phyloP scores from a whole-genome alignment of 2,888 invertebrate species.

The Loripinus fragilis region DNA sequence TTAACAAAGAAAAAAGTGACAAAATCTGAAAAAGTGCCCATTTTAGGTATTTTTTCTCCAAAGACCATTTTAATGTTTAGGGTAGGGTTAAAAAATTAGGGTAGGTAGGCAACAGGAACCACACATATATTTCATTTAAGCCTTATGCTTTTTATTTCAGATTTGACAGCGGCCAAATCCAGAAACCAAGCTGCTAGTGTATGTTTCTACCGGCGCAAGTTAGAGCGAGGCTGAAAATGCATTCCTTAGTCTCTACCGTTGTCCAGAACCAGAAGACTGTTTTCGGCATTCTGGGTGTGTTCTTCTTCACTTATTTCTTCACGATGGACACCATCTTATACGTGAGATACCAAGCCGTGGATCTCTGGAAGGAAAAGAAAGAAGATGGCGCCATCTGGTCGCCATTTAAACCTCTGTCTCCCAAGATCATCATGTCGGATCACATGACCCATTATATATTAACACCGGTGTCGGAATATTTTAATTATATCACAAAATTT shows the following conservation, averaged over 20 bases:
- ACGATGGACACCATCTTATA: slow-evolving; percentile 71
- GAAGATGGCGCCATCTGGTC: slow-evolving; percentile 54
- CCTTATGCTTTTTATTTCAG: slow-evolving; percentile 5
- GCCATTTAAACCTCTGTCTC: slow-evolving; percentile 86
- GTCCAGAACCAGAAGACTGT: slow-evolving; percentile 54
- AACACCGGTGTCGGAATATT: slow-evolving; percentile 90
- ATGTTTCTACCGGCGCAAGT: not conserved
- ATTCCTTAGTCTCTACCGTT: slow-evolving; percentile 23
- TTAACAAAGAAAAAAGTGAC: too few species aligned
- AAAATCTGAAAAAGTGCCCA: too few species aligned
- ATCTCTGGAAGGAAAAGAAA: slow-evolving; percentile 52
- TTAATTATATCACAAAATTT: slow-evolving; percentile 88
- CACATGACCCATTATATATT: slow-evolving; percentile 93
- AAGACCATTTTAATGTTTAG: too few species aligned
- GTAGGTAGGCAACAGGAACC: too few species aligned
- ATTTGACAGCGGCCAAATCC: not conserved
- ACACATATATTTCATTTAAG: too few species aligned
- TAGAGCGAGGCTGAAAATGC: slow-evolving; percentile 16
- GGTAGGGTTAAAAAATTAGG: too few species aligned
- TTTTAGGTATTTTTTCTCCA: too few species aligned
- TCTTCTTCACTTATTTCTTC: slow-evolving; percentile 61
- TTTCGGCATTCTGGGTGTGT: slow-evolving; percentile 38
- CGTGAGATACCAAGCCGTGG: slow-evolving; percentile 59
- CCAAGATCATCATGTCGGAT: slow-evolving; percentile 92
- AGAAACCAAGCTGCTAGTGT: not conserved